Evolutionary conservation across 2,113 vertebrate genomes (phyloP).

Genomic region (Burhinus oedicnemus): DNA sequence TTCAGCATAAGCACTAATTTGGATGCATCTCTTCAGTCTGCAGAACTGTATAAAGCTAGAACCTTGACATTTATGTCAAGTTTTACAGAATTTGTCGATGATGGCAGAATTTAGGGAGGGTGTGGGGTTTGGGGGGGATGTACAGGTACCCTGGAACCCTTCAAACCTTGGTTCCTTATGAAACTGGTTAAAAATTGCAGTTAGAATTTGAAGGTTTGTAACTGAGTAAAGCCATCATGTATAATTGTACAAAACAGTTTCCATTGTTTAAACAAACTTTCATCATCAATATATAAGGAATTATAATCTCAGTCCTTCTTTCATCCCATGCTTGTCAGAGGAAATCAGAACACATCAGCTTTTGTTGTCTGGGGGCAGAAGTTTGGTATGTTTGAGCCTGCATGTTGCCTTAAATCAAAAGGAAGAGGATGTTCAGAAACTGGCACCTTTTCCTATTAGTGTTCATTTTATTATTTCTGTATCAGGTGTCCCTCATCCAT

Average conservation of each 20-base stretch:
- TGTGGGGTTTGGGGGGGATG: not conserved
- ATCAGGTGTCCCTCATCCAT: conserved; percentile 62
- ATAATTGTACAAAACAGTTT: not conserved
- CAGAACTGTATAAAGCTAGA: not conserved
- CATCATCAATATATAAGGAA: not conserved
- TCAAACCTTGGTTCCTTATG: not conserved
- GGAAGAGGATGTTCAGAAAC: not conserved
- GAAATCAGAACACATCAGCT: not conserved
- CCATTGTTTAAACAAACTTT: not conserved
- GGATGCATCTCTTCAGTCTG: not conserved
- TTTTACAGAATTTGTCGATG: not conserved
- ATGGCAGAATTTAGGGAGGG: not conserved
- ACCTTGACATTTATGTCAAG: not conserved
- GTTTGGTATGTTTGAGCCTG: not conserved
- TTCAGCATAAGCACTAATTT: not conserved
- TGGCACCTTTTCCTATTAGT: not conserved
- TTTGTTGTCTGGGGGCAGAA: not conserved
- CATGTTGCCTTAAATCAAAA: not conserved
- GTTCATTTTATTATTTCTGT: conserved; percentile 23
- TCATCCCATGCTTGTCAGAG: not conserved
- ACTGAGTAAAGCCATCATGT: not conserved
- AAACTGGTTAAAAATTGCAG: not conserved
- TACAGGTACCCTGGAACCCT: not conserved
- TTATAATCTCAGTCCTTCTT: not conserved
- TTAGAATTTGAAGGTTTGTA: not conserved